Percentiles rank a stretch among this genome's conserved stretches.
phyloP scores from a whole-genome alignment of 2,888 invertebrate genomes.

The Formica aserva region DNA sequence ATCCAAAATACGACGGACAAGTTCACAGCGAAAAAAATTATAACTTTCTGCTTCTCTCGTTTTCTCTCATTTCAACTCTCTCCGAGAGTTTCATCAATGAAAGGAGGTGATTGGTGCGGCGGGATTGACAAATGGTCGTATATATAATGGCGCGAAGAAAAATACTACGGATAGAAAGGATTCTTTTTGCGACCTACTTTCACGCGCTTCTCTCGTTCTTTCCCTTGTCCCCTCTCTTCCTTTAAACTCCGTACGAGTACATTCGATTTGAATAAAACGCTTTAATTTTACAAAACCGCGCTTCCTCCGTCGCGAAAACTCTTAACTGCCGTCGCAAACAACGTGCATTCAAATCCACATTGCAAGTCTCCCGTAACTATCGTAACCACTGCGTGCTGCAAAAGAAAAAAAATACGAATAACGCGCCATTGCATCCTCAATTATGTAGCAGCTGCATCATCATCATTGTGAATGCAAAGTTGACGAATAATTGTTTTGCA shows the following conservation, averaged over 20 bases:
- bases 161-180: conserved; percentile 63
- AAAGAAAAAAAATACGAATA: neutral
- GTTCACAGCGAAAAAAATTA: conserved; percentile 73
- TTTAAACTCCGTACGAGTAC: conserved; percentile 5
- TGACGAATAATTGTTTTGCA: conserved; percentile 42
- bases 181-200: conserved; percentile 49
- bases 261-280: conserved; percentile 53
- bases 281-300: conserved; percentile 35
- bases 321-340: conserved; percentile 46
- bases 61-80: conserved; percentile 36
- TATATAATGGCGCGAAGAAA: conserved; percentile 67
- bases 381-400: neutral
- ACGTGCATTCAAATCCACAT: conserved; percentile 34
- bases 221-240: neutral
- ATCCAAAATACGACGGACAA: conserved; percentile 63
- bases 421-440: conserved; percentile 7
- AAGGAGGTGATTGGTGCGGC: conserved; percentile 59
- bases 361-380: conserved; percentile 10
- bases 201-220: conserved; percentile 23
- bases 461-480: conserved; percentile 27
- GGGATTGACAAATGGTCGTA: conserved; percentile 72
- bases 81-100: conserved; percentile 64
- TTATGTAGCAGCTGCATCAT: neutral
- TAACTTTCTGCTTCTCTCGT: conserved; percentile 17
- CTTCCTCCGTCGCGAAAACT: conserved; percentile 10